Conservation (phyloP, 2,113 vertebrate genomes). For the Machaerirhynchus nigripectus region DNA sequence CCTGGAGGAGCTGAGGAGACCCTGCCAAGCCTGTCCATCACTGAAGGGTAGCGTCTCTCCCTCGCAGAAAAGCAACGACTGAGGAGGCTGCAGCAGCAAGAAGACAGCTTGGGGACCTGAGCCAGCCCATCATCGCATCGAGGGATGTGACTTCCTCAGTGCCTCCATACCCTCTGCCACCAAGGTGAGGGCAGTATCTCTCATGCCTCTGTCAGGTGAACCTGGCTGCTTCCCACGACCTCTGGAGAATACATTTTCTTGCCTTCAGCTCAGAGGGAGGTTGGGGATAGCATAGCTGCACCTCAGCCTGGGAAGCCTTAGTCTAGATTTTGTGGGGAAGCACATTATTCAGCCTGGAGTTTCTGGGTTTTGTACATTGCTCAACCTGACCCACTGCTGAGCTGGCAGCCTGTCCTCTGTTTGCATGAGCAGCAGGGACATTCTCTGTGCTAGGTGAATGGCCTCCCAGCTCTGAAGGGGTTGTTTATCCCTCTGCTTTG, state of each 20-base stretch:
- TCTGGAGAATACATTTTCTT: background rate
- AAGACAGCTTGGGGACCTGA: background rate
- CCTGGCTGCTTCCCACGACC: background rate
- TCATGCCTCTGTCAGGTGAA: background rate
- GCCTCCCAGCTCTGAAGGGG: background rate
- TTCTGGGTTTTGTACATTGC: background rate
- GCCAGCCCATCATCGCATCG: fast-evolving
- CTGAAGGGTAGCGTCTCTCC: background rate
- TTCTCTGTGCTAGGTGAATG: background rate
- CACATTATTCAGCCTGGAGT: background rate
- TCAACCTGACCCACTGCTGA: background rate
- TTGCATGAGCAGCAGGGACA: background rate
- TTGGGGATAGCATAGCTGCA: background rate
- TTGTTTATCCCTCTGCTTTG: background rate
- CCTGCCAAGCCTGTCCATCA: background rate
- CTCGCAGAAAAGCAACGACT: fast-evolving
- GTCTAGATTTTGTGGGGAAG: background rate
- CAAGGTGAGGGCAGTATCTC: background rate
- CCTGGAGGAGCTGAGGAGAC: background rate
- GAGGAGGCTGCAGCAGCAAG: background rate
- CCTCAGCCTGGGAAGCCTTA: background rate
- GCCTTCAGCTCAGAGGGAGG: background rate
- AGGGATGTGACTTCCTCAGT: background rate
- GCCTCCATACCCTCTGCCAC: background rate
- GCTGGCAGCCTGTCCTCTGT: background rate